Conservation (phyloP, 2,888 invertebrate species). For the Oegoconia quadripuncta region DNA sequence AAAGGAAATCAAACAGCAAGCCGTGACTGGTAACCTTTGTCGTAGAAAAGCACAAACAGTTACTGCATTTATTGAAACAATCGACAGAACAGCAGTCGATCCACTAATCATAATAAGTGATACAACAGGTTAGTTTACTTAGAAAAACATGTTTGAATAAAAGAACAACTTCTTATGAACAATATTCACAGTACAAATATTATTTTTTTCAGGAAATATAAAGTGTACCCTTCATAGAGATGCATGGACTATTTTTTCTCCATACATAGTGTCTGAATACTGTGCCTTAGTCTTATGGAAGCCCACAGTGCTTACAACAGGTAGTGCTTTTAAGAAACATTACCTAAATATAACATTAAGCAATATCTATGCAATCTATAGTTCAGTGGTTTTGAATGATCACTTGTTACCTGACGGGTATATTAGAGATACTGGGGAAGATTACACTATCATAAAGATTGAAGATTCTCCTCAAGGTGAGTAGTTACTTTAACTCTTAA, state of each 20-base stretch:
- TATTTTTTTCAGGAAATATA: slow-evolving; percentile 54
- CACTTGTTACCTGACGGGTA: slow-evolving; percentile 49
- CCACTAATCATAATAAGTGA: slow-evolving; percentile 63
- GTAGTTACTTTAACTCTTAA: slow-evolving; percentile 4
- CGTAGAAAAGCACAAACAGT: slow-evolving; percentile 59
- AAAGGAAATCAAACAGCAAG: slow-evolving; percentile 56
- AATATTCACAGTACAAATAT: background rate
- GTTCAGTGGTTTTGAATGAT: slow-evolving; percentile 45
- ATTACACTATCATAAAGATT: slow-evolving; percentile 55
- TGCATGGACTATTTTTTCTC: slow-evolving; percentile 65
- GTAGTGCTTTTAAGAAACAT: slow-evolving; percentile 65
- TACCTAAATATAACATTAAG: slow-evolving; percentile 67
- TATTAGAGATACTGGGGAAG: slow-evolving; percentile 40
- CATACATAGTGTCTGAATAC: slow-evolving; percentile 59
- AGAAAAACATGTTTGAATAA: background rate
- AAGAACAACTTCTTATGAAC: slow-evolving; percentile 1
- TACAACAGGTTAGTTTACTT: slow-evolving; percentile 44
- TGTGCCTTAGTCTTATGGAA: slow-evolving; percentile 60
- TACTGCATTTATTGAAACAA: slow-evolving; percentile 59
- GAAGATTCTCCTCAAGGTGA: slow-evolving; percentile 42
- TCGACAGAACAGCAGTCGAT: slow-evolving; percentile 65
- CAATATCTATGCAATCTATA: slow-evolving; percentile 64
- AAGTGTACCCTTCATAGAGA: slow-evolving; percentile 71
- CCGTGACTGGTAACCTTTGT: slow-evolving; percentile 48
- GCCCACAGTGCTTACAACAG: slow-evolving; percentile 69